Percentiles rank a stretch among this genome's conserved stretches.
Conservation (phyloP, 2,888 invertebrate genomes). For the Azorinus chamasolen region DNA sequence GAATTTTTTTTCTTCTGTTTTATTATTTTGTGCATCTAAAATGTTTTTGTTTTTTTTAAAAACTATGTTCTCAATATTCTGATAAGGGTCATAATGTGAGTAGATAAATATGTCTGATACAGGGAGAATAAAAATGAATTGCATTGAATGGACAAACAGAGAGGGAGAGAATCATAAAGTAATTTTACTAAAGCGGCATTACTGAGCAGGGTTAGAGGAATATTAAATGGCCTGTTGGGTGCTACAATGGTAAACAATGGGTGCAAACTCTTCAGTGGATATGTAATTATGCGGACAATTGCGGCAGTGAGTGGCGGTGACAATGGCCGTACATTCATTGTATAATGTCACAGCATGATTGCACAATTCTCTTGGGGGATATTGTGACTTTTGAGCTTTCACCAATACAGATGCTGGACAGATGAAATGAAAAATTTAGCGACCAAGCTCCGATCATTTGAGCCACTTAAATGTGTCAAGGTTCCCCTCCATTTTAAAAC, state of each 20-base stretch:
- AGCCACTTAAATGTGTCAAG: slow-evolving; percentile 49
- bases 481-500: slow-evolving; percentile 32
- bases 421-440: slow-evolving; percentile 44
- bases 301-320: slow-evolving; percentile 14
- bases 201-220: slow-evolving; percentile 22
- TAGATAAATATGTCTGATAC: too few relatives aligned
- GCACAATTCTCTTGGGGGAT: slow-evolving; percentile 57
- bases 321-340: slow-evolving; percentile 22
- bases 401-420: slow-evolving; percentile 56
- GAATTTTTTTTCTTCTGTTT: too few relatives aligned
- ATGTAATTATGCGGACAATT: slow-evolving; percentile 52
- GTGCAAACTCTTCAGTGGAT: slow-evolving; percentile 11
- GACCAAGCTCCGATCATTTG: slow-evolving; percentile 26
- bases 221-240: slow-evolving; percentile 51
- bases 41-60: too few relatives aligned
- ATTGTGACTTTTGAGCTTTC: slow-evolving; percentile 7
- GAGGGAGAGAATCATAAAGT: too few relatives aligned
- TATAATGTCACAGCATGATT: slow-evolving; percentile 34
- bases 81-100: too few relatives aligned
- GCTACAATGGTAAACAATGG: slow-evolving; percentile 36
- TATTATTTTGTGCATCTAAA: too few relatives aligned
- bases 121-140: too few relatives aligned
- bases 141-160: too few relatives aligned
- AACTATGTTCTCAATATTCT: too few relatives aligned
- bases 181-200: neutral